Percentiles rank a stretch among this genome's conserved stretches.
These are phyloP conservation scores for Blennius ocellaris DNA, from an alignment of 2,113 vertebrate species.

Conservation along the genomic window DNA sequence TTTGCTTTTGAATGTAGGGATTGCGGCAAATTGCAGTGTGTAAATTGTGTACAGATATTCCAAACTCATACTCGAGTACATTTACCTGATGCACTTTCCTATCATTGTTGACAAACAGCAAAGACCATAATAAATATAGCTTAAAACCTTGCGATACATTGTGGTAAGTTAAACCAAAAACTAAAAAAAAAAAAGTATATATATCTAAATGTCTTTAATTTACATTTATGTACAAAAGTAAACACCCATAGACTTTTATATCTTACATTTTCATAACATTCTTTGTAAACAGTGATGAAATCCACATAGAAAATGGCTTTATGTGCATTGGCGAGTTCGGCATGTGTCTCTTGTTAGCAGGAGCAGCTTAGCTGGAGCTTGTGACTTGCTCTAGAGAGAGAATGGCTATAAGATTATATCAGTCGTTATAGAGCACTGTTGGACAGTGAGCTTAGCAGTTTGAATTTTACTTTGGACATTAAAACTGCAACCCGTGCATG, in stretches of 20 bases:
- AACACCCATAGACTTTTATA: constrained; percentile 45
- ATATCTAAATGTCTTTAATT: constrained; percentile 75
- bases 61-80: constrained; percentile 1
- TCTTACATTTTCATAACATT: constrained; percentile 63
- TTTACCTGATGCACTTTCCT: constrained; percentile 20
- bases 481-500: constrained; percentile 62
- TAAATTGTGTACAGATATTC: constrained; percentile 4
- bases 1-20: constrained; percentile 5
- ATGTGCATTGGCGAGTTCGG: constrained; percentile 54
- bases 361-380: constrained; percentile 57
- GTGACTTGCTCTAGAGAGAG: constrained; percentile 45
- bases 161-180: constrained; percentile 36
- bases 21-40: background rate
- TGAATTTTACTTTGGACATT: constrained; percentile 52
- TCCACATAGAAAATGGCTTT: constrained; percentile 55
- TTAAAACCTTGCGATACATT: constrained; percentile 26
- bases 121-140: constrained; percentile 44
- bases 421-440: constrained; percentile 44
- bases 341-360: constrained; percentile 64
- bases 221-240: constrained; percentile 71
- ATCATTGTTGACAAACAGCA: constrained; percentile 18
- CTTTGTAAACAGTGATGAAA: constrained; percentile 74
- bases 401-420: constrained; percentile 45
- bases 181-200: background rate
- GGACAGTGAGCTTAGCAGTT: constrained; percentile 35